Percentiles rank a stretch among this genome's conserved stretches.
phyloP scores from a whole-genome alignment of 2,888 invertebrate species.

The Luperina nickerlii region DNA sequence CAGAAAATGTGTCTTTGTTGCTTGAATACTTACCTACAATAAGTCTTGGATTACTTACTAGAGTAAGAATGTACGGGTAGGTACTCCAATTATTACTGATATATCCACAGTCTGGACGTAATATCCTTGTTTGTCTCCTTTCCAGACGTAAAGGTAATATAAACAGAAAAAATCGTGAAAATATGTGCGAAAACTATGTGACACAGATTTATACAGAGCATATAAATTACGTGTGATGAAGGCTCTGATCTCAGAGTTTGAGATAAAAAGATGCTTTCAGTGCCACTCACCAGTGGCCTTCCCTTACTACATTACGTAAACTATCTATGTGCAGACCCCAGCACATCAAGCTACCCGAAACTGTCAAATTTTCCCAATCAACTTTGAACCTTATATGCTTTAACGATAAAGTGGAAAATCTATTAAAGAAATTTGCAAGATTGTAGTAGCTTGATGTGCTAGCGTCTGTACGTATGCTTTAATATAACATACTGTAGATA shows the following conservation, averaged over 20 bases:
- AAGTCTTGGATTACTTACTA: too few relatives aligned
- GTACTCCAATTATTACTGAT: neutral
- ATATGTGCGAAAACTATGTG: slow-evolving; percentile 15
- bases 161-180: slow-evolving; percentile 11
- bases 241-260: neutral
- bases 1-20: too few relatives aligned
- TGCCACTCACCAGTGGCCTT: neutral
- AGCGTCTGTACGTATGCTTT: neutral
- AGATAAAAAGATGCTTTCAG: neutral
- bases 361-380: too few relatives aligned
- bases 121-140: slow-evolving; percentile 2
- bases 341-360: too few relatives aligned
- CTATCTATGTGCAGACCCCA: neutral
- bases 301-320: neutral
- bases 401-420: too few relatives aligned
- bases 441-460: too few relatives aligned
- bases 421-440: too few relatives aligned
- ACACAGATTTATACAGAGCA: slow-evolving; percentile 32
- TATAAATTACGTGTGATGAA: slow-evolving; percentile 8
- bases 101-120: neutral
- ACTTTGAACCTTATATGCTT: too few relatives aligned
- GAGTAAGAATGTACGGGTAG: neutral
- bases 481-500: too few relatives aligned
- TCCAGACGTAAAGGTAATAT: slow-evolving; percentile 4
- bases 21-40: too few relatives aligned